phyloP scores from a whole-genome alignment of 1,140 invertebrate species.

The Andrena cerasifolii region DNA sequence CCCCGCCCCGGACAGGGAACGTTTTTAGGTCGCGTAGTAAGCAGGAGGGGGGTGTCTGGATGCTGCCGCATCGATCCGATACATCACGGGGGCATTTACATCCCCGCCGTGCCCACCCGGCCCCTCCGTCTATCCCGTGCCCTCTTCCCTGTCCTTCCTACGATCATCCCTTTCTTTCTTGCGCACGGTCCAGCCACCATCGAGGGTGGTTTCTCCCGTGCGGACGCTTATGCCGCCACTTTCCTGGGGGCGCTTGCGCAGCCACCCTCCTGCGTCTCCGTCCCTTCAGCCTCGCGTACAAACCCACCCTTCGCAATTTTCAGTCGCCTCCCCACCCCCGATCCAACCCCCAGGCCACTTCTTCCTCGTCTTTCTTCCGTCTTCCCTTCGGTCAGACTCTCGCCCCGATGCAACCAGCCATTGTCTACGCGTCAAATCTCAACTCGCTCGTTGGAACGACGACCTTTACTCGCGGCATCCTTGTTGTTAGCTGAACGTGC shows the following conservation, averaged over 20 bases:
- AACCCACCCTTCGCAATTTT: constrained; percentile 49
- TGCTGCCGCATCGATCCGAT: constrained; percentile 83
- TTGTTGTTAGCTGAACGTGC: too few species aligned
- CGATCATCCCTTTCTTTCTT: constrained; percentile 36
- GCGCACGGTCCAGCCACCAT: constrained; percentile 36
- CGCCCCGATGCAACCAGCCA: constrained; percentile 71
- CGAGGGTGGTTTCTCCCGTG: constrained; percentile 64
- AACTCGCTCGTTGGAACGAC: constrained; percentile 60
- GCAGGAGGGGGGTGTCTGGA: constrained; percentile 77
- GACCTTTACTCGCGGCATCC: too few species aligned
- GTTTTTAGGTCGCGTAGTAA: constrained; percentile 82
- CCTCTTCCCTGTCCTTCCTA: constrained; percentile 28
- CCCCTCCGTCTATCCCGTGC: constrained; percentile 48
- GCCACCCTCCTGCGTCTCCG: constrained; percentile 11
- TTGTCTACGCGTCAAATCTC: constrained; percentile 79
- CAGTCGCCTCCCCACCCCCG: constrained; percentile 15
- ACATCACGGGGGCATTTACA: constrained; percentile 82
- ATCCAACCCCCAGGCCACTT: constrained; percentile 10
- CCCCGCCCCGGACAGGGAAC: constrained; percentile 68
- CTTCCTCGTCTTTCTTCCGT: constrained; percentile 32
- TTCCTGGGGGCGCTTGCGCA: constrained; percentile 64
- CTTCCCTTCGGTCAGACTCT: constrained; percentile 32
- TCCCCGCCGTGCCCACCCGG: constrained; percentile 67
- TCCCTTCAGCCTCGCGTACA: constrained; percentile 22
- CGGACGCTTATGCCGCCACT: constrained; percentile 70